Evolutionary conservation across 53 echinoderm and acorn worm genomes (phyloP), one percentile per base, ranked within the genome.

Genomic region (Arbacia lixula): DNA sequence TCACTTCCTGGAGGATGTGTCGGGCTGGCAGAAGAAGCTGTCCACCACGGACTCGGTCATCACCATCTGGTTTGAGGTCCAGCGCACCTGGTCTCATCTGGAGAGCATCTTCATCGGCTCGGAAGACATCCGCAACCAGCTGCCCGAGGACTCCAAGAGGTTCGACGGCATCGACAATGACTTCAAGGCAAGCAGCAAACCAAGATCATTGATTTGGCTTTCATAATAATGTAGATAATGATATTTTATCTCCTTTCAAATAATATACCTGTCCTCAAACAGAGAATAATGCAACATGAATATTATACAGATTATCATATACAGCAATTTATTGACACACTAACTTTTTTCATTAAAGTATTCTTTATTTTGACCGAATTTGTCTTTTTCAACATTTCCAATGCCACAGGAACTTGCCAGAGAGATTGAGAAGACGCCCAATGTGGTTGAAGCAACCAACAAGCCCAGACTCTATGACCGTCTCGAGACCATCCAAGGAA

Each of bases 91-190:
- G 98, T 97, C 97, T 34, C 97, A 97, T 90, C 87, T 97, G 56
- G 97, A 97, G 90, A 97, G 97, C 77, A 97, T 97, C 90, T 97
- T 97, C 94, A 97, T 97, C 58, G 97, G 97, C n/a, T 97, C 97
- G 1, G 97, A 97, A 65, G 97, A 97, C 67, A 97, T 97, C 86
- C 94, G 97, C 49, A 92, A 67, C 55, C 97, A 97, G 86, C 88
- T 97, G 67, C 97, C 97, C 0, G 97, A 97, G 31, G 97, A 97
- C 74, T 97, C 97, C 66, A 97, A 97, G 69, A 65, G 97, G 12
- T 97, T 97, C 78, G 97, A 97, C 51, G 85, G 86, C 35, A 97
- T 97, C 24, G 97, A 97, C 52, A 71, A 88, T 1, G 97, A 97
- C 61, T 94, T 97, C 81, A 97, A 97, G 90, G 96, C 91, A 56